Conservation (phyloP, 2,888 invertebrate genomes). For the Orthosia gothica region DNA sequence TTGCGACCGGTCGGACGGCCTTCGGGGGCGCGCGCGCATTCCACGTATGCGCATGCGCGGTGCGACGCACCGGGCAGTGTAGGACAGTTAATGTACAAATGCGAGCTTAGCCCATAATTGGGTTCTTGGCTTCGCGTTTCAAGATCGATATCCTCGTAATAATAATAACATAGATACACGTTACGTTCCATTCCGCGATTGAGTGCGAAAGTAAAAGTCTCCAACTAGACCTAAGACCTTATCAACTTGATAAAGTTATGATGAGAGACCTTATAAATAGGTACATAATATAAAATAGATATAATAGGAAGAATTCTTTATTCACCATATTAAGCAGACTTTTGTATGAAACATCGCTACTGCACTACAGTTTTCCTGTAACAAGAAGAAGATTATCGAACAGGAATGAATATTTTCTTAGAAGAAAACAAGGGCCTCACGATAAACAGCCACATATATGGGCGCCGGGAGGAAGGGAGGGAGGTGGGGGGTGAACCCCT, state of each 20-base stretch:
- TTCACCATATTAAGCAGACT: neutral
- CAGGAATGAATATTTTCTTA: neutral
- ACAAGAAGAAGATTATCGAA: neutral
- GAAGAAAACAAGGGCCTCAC: neutral
- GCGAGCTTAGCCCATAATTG: no score
- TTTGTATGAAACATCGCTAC: neutral
- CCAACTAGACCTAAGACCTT: neutral
- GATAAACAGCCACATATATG: neutral
- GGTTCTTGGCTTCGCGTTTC: no score
- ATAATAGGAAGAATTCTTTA: neutral
- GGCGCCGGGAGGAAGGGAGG: no score
- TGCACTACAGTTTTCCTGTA: neutral
- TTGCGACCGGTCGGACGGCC: slow-evolving; percentile 37
- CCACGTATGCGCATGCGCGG: slow-evolving; percentile 35
- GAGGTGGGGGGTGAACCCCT: no score
- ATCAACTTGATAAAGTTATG: slow-evolving; percentile 23
- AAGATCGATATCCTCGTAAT: slow-evolving; percentile 47
- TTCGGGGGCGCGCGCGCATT: slow-evolving; percentile 39
- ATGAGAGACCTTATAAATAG: neutral
- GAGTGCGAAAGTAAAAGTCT: slow-evolving; percentile 28
- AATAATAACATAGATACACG: slow-evolving; percentile 31
- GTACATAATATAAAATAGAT: neutral
- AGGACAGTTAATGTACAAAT: no score
- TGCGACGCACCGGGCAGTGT: neutral
- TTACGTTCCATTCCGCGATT: slow-evolving; percentile 13